Evolutionary conservation across 1,140 invertebrate species (phyloP), one percentile per base, ranked within the genome.

Genomic region (Choristoneura fumiferana): DNA sequence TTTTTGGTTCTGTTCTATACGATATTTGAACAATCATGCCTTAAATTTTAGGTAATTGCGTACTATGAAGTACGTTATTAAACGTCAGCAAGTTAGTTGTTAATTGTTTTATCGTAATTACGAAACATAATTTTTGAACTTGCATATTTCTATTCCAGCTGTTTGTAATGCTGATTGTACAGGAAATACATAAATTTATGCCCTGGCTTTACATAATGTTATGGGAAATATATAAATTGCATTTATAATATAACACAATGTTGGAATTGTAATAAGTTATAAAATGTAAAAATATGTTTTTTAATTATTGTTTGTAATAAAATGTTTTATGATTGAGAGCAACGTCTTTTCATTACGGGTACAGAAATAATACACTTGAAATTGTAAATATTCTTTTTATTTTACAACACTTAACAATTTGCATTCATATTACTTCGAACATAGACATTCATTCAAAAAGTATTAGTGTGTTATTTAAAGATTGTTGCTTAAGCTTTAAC

Each of bases 281-380:
- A 71, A 71, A 73, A 67, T 71, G 65, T 71, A 58, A 62, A 76
- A 78, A 78, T 73, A 76, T 87, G 79, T 87, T 85, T 87, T 86
- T 74, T 76, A 80, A 84, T 84, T 81, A 86, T 87, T 87, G 84
- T 87, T 87, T 87, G 77, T 86, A 87, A 82, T 87, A 87, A 87
- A 87, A 84, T 79, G 78, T 84, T 87, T 82, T 84, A 85, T 76
- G 65, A 76, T 81, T 61, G 62, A 73, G 22, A 60, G 61, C 12
- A 18, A 12, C 15, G 34, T 29, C 75, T 73, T 75, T 69, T 60
- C 57, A 68, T 63, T 36, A 14, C 38, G 0, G 22, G 18, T 45
- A 4, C 40, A 49, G 22, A 34, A 36, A 53, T 60, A 73, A 65
- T 65, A 63, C 60, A 62, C 60, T n/a, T 61, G n/a, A 43, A 1